Base-by-base conservation (phyloP, 30 jellyfish, hydroid and myxozoan species). In the Aurelia aurita complex sp. Pacific region DNA sequence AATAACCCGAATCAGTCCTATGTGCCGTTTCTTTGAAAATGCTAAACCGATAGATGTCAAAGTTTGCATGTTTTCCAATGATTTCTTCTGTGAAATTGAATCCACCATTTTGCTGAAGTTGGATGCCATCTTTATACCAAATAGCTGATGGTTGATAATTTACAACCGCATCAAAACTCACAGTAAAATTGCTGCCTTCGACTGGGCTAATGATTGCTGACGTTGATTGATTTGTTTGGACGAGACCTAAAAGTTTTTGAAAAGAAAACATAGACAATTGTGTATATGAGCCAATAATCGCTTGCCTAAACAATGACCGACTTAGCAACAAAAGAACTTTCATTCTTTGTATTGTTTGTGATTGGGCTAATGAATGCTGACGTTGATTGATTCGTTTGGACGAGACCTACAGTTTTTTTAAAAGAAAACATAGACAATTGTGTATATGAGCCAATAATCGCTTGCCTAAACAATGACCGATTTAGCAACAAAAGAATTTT, bases 1-100 rank as follows among this genome's bases (percentile, higher is more conserved):
- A 76, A 12, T 33, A 29, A 4, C 86, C 86, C 1, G 86, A 76
- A 42, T 76, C 86, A 29, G 62, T 60, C 57, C 86, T 76, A 40
- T 18, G 35, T 34, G 74, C 74, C 8, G 14, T 0, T 18, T 32
- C 17, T 64, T 76, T 59, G 67, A 76, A 35, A 36, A 76, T 43
- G 18, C 64, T 55, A 19, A 76, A 76, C 46, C 86, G n/a, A 34
- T 76, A 76, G 7, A 76, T 3, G 9, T 0, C 35, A 36, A 43
- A 32, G 36, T 43, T 34, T 43, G 53, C 19, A 0, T 23, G 54
- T 15, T 19, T 76, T 2, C 74, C 65, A 13, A 59, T 11, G 2
- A 35, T 18, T 15, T 33, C 42, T 12, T 32, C 76, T 36, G 86
- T 76, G 19, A 11, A 57, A 52, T 57, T 57, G 11, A 23, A 29